Evolutionary conservation across 2,113 vertebrate species (phyloP).

Genomic region (Rhinopomastus cyanomelas): DNA sequence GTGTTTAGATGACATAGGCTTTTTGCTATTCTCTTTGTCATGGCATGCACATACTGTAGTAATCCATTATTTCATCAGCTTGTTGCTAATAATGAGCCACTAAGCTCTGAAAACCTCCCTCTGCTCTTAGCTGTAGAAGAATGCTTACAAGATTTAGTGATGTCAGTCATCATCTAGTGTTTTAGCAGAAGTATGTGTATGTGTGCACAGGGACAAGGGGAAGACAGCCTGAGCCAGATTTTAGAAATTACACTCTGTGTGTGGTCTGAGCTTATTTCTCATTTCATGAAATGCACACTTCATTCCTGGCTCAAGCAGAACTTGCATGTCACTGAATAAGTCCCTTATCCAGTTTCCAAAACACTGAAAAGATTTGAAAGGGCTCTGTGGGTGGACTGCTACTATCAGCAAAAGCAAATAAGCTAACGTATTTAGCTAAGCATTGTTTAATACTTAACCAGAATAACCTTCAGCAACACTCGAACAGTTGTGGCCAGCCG

Average conservation of each 20-base stretch:
- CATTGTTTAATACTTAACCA: slow-evolving; percentile 68
- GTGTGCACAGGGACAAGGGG: background rate
- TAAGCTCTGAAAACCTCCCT: slow-evolving; percentile 58
- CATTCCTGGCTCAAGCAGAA: slow-evolving; percentile 70
- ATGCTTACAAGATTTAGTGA: slow-evolving; percentile 63
- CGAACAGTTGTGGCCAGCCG: slow-evolving; percentile 23
- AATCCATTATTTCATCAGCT: slow-evolving; percentile 61
- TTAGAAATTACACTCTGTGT: slow-evolving; percentile 72
- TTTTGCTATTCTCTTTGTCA: slow-evolving; percentile 27
- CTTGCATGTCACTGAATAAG: slow-evolving; percentile 75
- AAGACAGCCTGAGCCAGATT: background rate
- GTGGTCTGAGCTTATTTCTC: slow-evolving; percentile 78
- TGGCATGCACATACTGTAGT: slow-evolving; percentile 33
- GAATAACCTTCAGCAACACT: slow-evolving; percentile 52
- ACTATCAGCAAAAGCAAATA: slow-evolving; percentile 80
- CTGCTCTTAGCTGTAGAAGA: slow-evolving; percentile 40
- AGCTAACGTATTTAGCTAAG: slow-evolving; percentile 67
- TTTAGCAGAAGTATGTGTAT: slow-evolving; percentile 34
- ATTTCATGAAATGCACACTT: slow-evolving; percentile 73
- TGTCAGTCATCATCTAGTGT: slow-evolving; percentile 67
- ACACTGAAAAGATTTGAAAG: slow-evolving; percentile 71
- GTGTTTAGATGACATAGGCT: slow-evolving; percentile 5
- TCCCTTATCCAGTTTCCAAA: slow-evolving; percentile 80
- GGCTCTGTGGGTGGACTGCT: slow-evolving; percentile 72
- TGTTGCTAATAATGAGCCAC: slow-evolving; percentile 62